Base-by-base conservation (phyloP, 2,797 vertebrate species). In the Sebastiscus tertius region DNA sequence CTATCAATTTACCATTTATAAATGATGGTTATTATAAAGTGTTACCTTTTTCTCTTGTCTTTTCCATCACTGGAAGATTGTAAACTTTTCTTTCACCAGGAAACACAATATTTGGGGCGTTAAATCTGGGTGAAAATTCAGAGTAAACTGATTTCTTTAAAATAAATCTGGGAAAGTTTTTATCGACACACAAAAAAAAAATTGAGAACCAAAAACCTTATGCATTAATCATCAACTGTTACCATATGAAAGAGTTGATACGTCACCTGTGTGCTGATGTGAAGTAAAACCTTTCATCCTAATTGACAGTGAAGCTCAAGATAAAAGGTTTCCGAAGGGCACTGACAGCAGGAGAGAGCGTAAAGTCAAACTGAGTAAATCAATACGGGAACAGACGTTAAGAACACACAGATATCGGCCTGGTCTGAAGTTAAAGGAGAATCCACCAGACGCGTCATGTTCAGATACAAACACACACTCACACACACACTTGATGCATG, bases 361-460 rank as follows among this genome's bases (percentile, higher is more conserved):
- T 11, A 7, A 36, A 71, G 20, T 54, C 58, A 26, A 3, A 46
- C 26, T 11, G 42, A 60, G 6, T 14, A 77, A 16, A 81, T 72
- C 11, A 39, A 29, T 4, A 58, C 5, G 31, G 5, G 20, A 67
- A 78, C 58, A 33, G 73, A 88, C 62, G 80, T 16, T 4, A 20
- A 75, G 39, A 77, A 89, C 60, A 91, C 72, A 79, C 52, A 89
- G n/a, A 81, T 80, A 42, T 76, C 36, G 27, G 77, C 73, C 94
- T 95, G 84, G 88, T 92, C 93, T 89, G 93, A 94, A 93, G 81
- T 83, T 66, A 46, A 74, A 76, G 14, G 60, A 75, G 29, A 88
- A 89, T 76, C 83, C 87, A 65, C 49, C 92, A 94, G 93, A 95
- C 93, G 87, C 88, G 89, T 94, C 89, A 72, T 81, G 80, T 69